These are phyloP conservation scores for Anoplophora glabripennis DNA, from an alignment of 1,140 invertebrate species.

Conservation along the genomic window DNA sequence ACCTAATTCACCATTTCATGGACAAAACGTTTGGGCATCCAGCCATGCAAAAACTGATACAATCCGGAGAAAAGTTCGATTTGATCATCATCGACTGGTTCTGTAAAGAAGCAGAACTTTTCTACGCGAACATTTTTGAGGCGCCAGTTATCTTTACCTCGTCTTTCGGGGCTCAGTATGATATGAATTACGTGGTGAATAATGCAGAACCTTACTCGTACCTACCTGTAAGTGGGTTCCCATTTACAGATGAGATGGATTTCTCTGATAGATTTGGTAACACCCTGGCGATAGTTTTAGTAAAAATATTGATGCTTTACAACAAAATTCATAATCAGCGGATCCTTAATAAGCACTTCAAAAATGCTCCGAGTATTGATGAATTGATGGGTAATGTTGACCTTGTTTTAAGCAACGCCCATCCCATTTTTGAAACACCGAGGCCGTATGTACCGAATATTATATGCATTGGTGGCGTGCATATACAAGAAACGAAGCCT, in stretches of 20 bases:
- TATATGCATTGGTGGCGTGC: slow-evolving; percentile 58
- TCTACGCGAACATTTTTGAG: slow-evolving; percentile 11
- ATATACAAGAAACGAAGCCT: slow-evolving; percentile 45
- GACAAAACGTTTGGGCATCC: slow-evolving; percentile 1
- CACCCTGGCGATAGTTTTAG: background rate
- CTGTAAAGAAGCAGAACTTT: slow-evolving; percentile 14
- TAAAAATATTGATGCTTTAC: background rate
- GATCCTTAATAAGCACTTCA: background rate
- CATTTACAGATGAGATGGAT: slow-evolving; percentile 2
- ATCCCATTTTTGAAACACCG: slow-evolving; percentile 50
- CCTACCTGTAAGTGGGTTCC: background rate
- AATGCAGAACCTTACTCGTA: slow-evolving; percentile 2
- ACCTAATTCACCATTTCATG: background rate
- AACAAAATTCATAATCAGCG: background rate
- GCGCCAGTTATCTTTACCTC: slow-evolving; percentile 16
- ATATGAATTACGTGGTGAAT: background rate
- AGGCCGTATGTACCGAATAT: slow-evolving; percentile 53
- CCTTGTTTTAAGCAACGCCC: slow-evolving; percentile 52
- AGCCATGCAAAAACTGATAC: slow-evolving; percentile 1
- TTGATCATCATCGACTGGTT: slow-evolving; percentile 16
- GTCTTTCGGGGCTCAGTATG: background rate
- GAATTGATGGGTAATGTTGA: slow-evolving; percentile 30
- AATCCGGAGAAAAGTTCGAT: slow-evolving; percentile 13
- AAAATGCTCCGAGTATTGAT: background rate
- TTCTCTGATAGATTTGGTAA: slow-evolving; percentile 1